phyloP scores from a whole-genome alignment of 2,797 vertebrate species.

The Halcyon leucocephala region DNA sequence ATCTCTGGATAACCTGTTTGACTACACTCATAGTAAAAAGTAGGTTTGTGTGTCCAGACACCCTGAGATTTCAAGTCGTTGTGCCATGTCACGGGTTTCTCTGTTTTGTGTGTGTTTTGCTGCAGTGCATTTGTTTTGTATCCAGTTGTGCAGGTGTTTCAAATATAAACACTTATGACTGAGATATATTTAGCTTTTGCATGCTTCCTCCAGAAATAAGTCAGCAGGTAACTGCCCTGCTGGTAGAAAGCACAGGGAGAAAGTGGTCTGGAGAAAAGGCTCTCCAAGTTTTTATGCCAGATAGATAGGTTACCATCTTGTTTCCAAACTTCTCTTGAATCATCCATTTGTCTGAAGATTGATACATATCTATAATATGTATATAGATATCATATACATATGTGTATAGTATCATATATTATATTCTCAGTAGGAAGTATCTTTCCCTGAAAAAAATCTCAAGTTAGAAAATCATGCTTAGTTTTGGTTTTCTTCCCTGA shows the following conservation, averaged over 20 bases:
- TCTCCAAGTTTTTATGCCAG: neutral
- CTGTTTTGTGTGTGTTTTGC: slow-evolving; percentile 23
- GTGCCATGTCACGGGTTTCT: neutral
- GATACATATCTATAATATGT: neutral
- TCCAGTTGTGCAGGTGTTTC: slow-evolving; percentile 36
- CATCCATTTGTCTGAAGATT: neutral
- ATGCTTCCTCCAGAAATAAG: neutral
- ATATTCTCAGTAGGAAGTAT: neutral
- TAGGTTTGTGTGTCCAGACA: neutral
- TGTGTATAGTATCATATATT: neutral
- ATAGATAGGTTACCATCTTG: neutral
- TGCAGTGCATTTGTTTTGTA: slow-evolving; percentile 41
- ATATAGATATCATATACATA: neutral
- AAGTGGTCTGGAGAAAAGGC: neutral
- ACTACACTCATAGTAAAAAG: neutral
- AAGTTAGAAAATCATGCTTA: neutral
- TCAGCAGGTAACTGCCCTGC: neutral
- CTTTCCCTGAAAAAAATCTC: neutral
- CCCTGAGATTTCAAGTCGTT: neutral
- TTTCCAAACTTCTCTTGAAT: neutral
- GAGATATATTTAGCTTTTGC: slow-evolving; percentile 19
- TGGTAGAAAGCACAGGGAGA: neutral
- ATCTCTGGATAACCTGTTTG: neutral
- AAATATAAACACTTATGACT: slow-evolving; percentile 8
- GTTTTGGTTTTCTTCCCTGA: neutral